Base-by-base conservation (phyloP, 1,140 invertebrate genomes). In the Paralvinella palmiformis region DNA sequence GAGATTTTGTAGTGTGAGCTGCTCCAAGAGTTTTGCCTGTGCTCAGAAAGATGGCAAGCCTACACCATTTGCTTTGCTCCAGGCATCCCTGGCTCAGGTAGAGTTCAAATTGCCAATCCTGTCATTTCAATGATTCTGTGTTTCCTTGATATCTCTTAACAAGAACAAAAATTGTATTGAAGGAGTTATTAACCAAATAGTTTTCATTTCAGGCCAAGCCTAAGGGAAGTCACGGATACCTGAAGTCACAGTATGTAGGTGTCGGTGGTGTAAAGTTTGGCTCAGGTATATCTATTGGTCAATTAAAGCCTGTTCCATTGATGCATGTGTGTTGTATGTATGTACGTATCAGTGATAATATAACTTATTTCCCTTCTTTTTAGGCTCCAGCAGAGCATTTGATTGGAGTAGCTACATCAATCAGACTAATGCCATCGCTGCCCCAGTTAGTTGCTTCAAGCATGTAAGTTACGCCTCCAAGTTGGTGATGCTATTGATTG, bases 401-500 rank as follows among this genome's bases (percentile, higher is more conserved):
- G 62, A 64, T 13, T 64, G 62, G 62, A 53, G 62, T 32, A 44
- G 17, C 20, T 64, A 64, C 44, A 33, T 64, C 3, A 53, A 56
- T 13, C 52, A 36, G 20, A 33, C 52, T 27, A 44, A 58, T 29
- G 62, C 62, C 10, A 17, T 24, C 24, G 56, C 62, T 6, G 35
- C 62, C 22, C 44, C 62, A 29, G 62, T 64, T 20, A 44, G 32
- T n/a, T 64, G 52, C 55, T 64, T 64, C 41, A 58, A 56, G 58
- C 62, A 64, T 44, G 62, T 64, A 20, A 64, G 62, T 44, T 29
- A 33, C 57, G n/a, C n/a, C n/a, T n/a, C n/a, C n/a, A n/a, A n/a
- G n/a, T n/a, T n/a, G n/a, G n/a, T n/a, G n/a, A n/a, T n/a, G n/a
- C n/a, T n/a, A n/a, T n/a, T n/a, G n/a, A n/a, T n/a, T n/a, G n/a